phyloP scores from a whole-genome alignment of 2,113 vertebrate genomes.

The Brachyhypopomus gauderio region DNA sequence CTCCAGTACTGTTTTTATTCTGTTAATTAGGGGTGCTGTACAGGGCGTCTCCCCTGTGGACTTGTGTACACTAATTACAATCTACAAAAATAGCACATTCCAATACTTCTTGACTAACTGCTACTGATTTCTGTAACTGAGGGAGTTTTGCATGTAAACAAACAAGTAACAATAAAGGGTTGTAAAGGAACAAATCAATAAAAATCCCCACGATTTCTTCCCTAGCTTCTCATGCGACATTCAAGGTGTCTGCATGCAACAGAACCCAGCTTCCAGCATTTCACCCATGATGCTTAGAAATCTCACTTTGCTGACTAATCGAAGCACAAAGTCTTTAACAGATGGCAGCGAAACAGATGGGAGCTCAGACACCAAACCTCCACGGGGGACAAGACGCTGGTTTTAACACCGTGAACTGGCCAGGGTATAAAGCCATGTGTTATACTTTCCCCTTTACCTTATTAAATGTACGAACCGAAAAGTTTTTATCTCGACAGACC shows the following conservation, averaged over 20 bases:
- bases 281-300: background rate
- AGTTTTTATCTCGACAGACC: too few species aligned
- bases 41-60: constrained; percentile 23
- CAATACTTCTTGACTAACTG: constrained; percentile 12
- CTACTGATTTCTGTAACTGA: background rate
- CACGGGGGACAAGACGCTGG: background rate
- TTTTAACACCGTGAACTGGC: background rate
- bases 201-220: background rate
- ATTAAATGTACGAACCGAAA: too few species aligned
- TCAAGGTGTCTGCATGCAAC: background rate
- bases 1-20: background rate
- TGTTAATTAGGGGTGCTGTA: constrained; percentile 13
- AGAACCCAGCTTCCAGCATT: background rate
- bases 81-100: constrained; percentile 27
- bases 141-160: background rate
- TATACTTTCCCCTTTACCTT: too few species aligned
- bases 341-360: constrained; percentile 6
- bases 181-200: background rate
- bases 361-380: background rate
- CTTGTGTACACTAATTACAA: constrained; percentile 35
- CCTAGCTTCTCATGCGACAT: background rate
- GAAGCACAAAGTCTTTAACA: background rate
- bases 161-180: background rate
- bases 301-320: constrained; percentile 17
- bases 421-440: too few species aligned